Evolutionary conservation across 2,888 invertebrate genomes (phyloP), one percentile per base, ranked within the genome.

Genomic region (Noctua janthe): DNA sequence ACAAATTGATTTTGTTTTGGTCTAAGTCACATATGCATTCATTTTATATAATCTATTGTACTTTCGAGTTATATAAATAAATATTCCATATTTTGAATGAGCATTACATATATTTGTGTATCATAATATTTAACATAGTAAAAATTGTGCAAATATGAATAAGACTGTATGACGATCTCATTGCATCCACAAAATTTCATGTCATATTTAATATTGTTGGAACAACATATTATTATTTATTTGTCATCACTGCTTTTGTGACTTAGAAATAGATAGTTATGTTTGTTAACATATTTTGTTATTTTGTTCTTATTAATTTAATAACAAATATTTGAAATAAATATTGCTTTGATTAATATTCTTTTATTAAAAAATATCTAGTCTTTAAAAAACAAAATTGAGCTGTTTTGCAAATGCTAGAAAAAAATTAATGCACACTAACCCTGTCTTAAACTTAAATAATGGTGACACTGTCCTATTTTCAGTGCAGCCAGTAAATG

Each of bases 201-300:
- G 62, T 80, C 69, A 51, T 79, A 72, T 76, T 67, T 71, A 82
- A 82, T 77, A 76, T 73, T 77, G 69, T 85, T 54, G 69, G 80
- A 74, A 81, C 51, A 80, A 83, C 69, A 80, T 49, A 81, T 81
- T 47, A 49, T 67, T 84, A 81, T 85, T 85, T 86, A 88, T 83
- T 88, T 83, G 76, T 85, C 80, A 76, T 74, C 80, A 70, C 76
- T 83, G 94, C 94, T 94, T 93, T 93, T 95, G 96, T 95, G 95
- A 95, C 95, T 96, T 96, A 95, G 96, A 93, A 92, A 94, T 94
- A 93, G 92, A 93, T 94, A 94, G 94, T 94, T 95, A 95, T 94
- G 94, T 96, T 96, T 96, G 96, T 96, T 96, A 95, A 95, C 95
- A 95, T 94, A 94, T 95, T 95, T 96, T 96, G 95, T 96, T 96